Evolutionary conservation across 2,113 vertebrate species (phyloP).

Genomic region (Mustela lutreola): DNA sequence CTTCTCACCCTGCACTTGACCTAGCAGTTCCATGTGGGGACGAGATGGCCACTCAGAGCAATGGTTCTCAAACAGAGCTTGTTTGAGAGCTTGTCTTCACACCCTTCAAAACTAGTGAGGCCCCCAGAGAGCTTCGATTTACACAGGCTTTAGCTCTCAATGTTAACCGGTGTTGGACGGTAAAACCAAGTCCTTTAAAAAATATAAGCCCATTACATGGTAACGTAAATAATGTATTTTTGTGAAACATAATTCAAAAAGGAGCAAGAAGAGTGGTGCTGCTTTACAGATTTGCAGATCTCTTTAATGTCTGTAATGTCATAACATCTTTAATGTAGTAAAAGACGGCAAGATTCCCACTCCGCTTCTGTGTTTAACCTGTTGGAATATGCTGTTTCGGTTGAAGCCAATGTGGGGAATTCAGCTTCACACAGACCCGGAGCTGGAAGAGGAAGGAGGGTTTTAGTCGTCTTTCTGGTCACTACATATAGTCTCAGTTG

Average conservation of each 20-base stretch:
- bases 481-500: background rate
- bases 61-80: background rate
- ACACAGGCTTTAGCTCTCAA: background rate
- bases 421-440: background rate
- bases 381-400: background rate
- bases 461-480: background rate
- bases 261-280: background rate
- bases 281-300: background rate
- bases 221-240: background rate
- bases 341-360: background rate
- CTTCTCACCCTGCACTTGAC: background rate
- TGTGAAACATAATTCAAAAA: background rate
- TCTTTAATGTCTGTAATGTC: background rate
- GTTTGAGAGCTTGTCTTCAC: background rate
- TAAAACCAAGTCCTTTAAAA: background rate
- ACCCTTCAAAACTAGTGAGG: background rate
- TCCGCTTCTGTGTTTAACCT: background rate
- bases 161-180: background rate
- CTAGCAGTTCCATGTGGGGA: background rate
- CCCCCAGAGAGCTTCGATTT: background rate
- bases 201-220: background rate
- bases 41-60: no score
- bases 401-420: background rate
- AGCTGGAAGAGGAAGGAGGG: background rate
- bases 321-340: background rate